Percentiles rank a stretch among this genome's conserved stretches.
These are phyloP conservation scores for Athalia rosae DNA, from an alignment of 2,888 invertebrate species.

Conservation along the genomic window DNA sequence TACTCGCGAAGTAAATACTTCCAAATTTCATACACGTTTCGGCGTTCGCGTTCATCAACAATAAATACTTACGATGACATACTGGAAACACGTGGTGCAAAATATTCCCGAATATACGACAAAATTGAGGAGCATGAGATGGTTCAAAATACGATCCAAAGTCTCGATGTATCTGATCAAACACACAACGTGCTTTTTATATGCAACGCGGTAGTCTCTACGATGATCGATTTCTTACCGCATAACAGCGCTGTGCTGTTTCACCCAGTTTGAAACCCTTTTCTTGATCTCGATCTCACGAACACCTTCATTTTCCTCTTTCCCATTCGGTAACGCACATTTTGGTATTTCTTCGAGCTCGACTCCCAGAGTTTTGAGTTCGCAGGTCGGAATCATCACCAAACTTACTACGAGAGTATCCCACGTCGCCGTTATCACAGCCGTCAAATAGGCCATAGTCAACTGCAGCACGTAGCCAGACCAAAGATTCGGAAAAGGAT, in stretches of 20 bases:
- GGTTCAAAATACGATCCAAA: constrained; percentile 14
- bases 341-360: neutral
- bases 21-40: neutral
- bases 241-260: constrained; percentile 19
- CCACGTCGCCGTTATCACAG: constrained; percentile 20
- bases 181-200: too few relatives aligned
- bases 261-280: constrained; percentile 13
- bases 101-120: constrained; percentile 20
- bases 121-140: constrained; percentile 10
- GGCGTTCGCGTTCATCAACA: neutral
- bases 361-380: constrained; percentile 3
- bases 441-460: constrained; percentile 22
- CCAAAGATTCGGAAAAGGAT: constrained; percentile 24
- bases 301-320: neutral
- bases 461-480: constrained; percentile 18
- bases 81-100: constrained; percentile 21
- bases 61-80: constrained; percentile 16
- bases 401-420: constrained; percentile 4
- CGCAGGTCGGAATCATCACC: constrained; percentile 24
- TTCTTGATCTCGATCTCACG: neutral
- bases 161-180: constrained; percentile 14
- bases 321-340: too few relatives aligned
- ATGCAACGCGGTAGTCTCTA: neutral
- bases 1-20: neutral
- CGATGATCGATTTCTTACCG: neutral